Percentiles rank a stretch among this genome's conserved stretches.
phyloP scores from a whole-genome alignment of 2,113 vertebrate genomes.

The Serinus canaria region DNA sequence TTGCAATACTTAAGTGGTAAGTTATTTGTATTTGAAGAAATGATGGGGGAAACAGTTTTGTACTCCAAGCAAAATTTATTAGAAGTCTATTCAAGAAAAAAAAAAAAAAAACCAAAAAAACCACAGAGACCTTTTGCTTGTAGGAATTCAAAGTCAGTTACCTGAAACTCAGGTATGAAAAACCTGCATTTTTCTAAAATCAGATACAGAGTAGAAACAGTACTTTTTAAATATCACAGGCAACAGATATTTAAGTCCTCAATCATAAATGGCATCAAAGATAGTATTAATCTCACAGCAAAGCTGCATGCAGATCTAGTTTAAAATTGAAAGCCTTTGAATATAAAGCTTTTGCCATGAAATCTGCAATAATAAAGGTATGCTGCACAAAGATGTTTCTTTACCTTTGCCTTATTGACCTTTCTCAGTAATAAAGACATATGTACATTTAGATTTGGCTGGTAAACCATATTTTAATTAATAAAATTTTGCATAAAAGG shows the following conservation, averaged over 20 bases:
- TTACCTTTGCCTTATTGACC: conserved; percentile 63
- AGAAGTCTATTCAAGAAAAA: conserved; percentile 82
- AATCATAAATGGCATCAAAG: conserved; percentile 78
- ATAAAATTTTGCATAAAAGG: conserved; percentile 79
- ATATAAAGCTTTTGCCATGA: conserved; percentile 76
- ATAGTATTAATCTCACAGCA: conserved; percentile 75
- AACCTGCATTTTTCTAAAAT: conserved; percentile 76
- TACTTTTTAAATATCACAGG: conserved; percentile 80
- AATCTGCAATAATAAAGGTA: conserved; percentile 76
- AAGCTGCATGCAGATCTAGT: conserved; percentile 78
- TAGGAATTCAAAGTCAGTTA: conserved; percentile 79
- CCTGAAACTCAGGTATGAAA: conserved; percentile 77
- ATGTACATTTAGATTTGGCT: conserved; percentile 75
- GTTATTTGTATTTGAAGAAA: neutral
- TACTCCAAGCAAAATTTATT: conserved; percentile 93
- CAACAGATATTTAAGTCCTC: conserved; percentile 77
- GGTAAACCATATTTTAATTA: conserved; percentile 72
- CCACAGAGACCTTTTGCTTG: conserved; percentile 78
- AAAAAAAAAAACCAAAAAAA: conserved; percentile 54
- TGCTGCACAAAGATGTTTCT: conserved; percentile 72
- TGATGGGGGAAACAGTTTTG: conserved; percentile 29
- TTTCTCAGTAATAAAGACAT: conserved; percentile 71
- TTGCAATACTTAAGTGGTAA: neutral
- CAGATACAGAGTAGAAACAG: conserved; percentile 85
- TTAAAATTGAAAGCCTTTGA: conserved; percentile 77